Base-by-base conservation (phyloP, 2,888 invertebrate species). In the Epistrophella euchroma region DNA sequence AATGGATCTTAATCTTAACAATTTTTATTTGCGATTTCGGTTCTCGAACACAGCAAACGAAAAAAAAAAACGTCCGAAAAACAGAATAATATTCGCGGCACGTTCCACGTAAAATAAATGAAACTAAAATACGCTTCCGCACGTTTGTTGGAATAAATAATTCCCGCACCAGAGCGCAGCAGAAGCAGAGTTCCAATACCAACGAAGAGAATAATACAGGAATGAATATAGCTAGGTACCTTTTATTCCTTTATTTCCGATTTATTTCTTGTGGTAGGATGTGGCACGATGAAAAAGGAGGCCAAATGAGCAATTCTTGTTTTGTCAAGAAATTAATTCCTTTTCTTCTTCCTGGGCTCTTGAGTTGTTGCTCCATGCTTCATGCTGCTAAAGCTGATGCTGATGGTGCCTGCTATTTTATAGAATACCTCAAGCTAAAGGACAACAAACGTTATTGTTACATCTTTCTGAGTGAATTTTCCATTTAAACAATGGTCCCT, bases 101-200 rank as follows among this genome's bases (percentile, higher is more conserved):
- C 85, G 85, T 86, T 73, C 45, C 40, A 81, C 50, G 56, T 43
- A 77, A 75, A 73, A 86, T 86, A 86, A 86, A 81, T 81, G 85
- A 77, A 76, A 80, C 74, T 74, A 79, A 74, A 74, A 74, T 56
- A 73, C 76, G 60, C 55, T 86, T 86, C 76, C 77, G 77, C 85
- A 86, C 85, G 85, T 81, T 77, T 86, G 85, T 86, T 68, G 81
- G 81, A 81, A 86, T 81, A 86, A 86, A 74, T 86, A 86, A 86
- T 86, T 86, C 73, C 55, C 70, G 52, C 68, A 62, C 45, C 47
- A 47, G 4, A 47, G 19, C 19, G 4, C 1, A 9, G 10, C n/a
- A n/a, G n/a, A n/a, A n/a, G 17, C 17, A 7, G 45, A 43, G 19
- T 22, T 11, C 47, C 4, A 80, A 47, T 58, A 79, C 74, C 74